Base-by-base conservation (phyloP, 1,140 invertebrate species). In the Brachionus angularis region DNA sequence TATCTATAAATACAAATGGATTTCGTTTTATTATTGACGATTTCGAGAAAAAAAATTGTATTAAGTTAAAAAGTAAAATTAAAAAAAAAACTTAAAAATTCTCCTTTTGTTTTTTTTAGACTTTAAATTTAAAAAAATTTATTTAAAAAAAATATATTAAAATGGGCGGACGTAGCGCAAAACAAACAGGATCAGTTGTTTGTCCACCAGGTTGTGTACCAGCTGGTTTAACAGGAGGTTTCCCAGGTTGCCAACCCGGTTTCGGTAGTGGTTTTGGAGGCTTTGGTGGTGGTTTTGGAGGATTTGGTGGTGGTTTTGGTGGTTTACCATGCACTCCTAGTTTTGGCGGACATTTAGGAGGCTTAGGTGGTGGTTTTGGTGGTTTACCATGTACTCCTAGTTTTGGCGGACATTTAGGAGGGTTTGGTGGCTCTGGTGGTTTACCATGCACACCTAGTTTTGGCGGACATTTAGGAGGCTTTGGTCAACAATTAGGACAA, bases 221-320 rank as follows among this genome's bases (percentile, higher is more conserved):
- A 27, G n/a, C 36, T 23, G 53, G 33, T 42, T n/a, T n/a, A n/a
- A 5, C 39, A 42, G 2, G 39, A 7, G 10, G 39, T 14, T n/a
- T n/a, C 10, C 4, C 5, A 42, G 39, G 39, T 7, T 42, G 39
- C 14, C 3, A 3, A 3, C 39, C 39, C 1, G 52, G 52, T 12
- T 49, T 49, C 14, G 47, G 47, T 23, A 21, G 29, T 36, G 52
- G 52, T n/a, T 55, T 55, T 16, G 52, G 52, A 7, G 52, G 52
- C 18, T 49, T 49, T 25, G 47, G 47, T 23, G 21, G 29, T 36
- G 52, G 52, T n/a, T 55, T 55, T 16, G 52, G 52, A 55, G 52
- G 52, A 53, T 53, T 29, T n/a, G n/a, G n/a, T 53, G 50, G 50
- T 53, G 50, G 25, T n/a, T n/a, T n/a, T n/a, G n/a, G n/a, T n/a